Percentiles rank a stretch among this genome's conserved stretches.
Conservation (phyloP, 2,888 invertebrate genomes). For the Oscheius sp. region DNA sequence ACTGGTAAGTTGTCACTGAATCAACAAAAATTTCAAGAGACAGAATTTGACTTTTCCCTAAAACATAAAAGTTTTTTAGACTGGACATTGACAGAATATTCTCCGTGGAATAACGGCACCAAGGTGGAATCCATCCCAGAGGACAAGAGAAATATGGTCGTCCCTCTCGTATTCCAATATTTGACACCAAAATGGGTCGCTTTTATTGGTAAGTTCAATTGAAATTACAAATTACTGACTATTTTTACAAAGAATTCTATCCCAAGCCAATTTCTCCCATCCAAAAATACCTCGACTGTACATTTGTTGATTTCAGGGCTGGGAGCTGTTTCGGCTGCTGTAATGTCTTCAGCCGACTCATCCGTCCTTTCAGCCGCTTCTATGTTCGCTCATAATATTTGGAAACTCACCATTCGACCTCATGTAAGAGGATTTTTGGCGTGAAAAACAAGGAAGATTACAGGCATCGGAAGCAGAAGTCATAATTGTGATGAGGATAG, state of each 20-base stretch:
- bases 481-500: slow-evolving; percentile 85
- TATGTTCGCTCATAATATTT: slow-evolving; percentile 98
- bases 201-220: slow-evolving; percentile 82
- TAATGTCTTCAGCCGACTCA: slow-evolving; percentile 99
- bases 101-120: slow-evolving; percentile 73
- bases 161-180: slow-evolving; percentile 93
- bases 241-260: not conserved
- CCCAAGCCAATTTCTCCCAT: not conserved
- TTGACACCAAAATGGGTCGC: slow-evolving; percentile 94
- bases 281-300: not conserved
- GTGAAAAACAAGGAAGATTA: slow-evolving; percentile 37
- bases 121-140: slow-evolving; percentile 65
- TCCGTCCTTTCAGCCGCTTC: slow-evolving; percentile 96
- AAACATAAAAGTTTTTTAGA: slow-evolving; percentile 77
- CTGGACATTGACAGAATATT: slow-evolving; percentile 90
- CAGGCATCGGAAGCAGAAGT: slow-evolving; percentile 97
- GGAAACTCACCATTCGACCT: slow-evolving; percentile 95
- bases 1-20: slow-evolving; percentile 76
- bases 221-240: not conserved
- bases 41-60: not conserved
- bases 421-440: slow-evolving; percentile 77
- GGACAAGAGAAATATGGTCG: slow-evolving; percentile 88
- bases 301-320: slow-evolving; percentile 75
- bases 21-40: too few species aligned
- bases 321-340: slow-evolving; percentile 97